A percentile compares a stretch with the other conserved stretches of the same genome.
These are phyloP conservation scores for Caenorhabditis afra DNA, from an alignment of 2,888 invertebrate species.

Conservation along the genomic window DNA sequence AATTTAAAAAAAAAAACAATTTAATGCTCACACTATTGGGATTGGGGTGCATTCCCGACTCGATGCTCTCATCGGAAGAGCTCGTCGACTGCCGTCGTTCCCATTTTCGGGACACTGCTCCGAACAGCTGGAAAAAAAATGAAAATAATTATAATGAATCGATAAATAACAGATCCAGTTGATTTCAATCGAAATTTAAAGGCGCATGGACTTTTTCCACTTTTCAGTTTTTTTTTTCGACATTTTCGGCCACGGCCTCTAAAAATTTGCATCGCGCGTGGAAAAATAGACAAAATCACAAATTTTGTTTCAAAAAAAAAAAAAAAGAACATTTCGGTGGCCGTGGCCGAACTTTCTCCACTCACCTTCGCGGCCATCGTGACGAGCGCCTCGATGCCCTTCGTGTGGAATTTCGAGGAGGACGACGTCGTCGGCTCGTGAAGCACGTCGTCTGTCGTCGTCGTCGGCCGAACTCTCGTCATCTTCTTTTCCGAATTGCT, in stretches of 20 bases:
- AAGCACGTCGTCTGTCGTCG: conserved; percentile 26
- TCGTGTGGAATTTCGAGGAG: conserved; percentile 49
- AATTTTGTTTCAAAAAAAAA: conserved; percentile 12
- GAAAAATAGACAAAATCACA: too few relatives aligned
- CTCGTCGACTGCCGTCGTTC: conserved; percentile 58
- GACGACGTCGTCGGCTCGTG: conserved; percentile 23
- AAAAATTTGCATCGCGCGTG: too few relatives aligned
- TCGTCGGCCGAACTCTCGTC: conserved; percentile 54
- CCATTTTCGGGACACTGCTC: conserved; percentile 53
- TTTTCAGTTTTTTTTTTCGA: too few relatives aligned
- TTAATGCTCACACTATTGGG: conserved; percentile 14
- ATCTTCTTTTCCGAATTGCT: conserved; percentile 26
- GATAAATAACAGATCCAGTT: too few relatives aligned
- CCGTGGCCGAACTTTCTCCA: neutral
- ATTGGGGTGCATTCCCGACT: conserved; percentile 47
- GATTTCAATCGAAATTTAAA: too few relatives aligned
- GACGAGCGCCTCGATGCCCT: conserved; percentile 52
- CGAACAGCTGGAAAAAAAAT: conserved; percentile 56
- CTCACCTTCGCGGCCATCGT: conserved; percentile 56
- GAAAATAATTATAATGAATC: too few relatives aligned
- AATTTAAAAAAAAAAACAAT: neutral
- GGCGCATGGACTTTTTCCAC: too few relatives aligned
- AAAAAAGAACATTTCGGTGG: neutral
- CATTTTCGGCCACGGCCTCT: too few relatives aligned
- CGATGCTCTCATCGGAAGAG: conserved; percentile 58